A percentile compares a stretch with the other conserved stretches of the same genome.
These are phyloP conservation scores for Sinhomidia bicolor DNA, from an alignment of 2,888 invertebrate genomes.

Conservation along the genomic window DNA sequence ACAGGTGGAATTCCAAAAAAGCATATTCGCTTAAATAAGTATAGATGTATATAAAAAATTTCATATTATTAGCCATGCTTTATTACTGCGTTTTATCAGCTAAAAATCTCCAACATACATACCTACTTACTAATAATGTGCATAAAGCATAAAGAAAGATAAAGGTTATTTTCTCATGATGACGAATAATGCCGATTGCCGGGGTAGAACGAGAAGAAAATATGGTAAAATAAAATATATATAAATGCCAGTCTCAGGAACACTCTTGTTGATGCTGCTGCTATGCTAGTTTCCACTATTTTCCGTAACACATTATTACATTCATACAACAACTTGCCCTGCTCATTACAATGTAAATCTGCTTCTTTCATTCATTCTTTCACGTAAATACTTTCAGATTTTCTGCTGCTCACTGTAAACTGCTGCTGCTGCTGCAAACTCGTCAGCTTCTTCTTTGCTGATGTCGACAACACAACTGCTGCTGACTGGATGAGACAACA, in stretches of 20 bases:
- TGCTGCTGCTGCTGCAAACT: not conserved
- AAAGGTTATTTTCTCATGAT: slow-evolving; percentile 44
- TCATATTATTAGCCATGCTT: slow-evolving; percentile 7
- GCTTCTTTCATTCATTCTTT: not conserved
- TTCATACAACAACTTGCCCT: not conserved
- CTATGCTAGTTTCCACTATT: slow-evolving; percentile 25
- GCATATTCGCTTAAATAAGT: not conserved
- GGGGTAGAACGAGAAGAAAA: slow-evolving; percentile 21
- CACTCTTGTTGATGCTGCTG: not conserved
- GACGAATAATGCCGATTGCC: not conserved
- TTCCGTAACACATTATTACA: slow-evolving; percentile 54
- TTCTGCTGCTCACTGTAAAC: not conserved
- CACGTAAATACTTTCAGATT: not conserved
- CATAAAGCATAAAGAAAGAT: slow-evolving; percentile 34
- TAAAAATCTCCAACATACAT: not conserved
- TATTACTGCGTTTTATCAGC: not conserved
- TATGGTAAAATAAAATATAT: not conserved
- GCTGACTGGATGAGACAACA: slow-evolving; percentile 47
- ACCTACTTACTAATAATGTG: no score
- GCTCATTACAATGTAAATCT: slow-evolving; percentile 25
- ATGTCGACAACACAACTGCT: slow-evolving; percentile 62
- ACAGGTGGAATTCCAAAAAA: no score
- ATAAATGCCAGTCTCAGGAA: slow-evolving; percentile 5
- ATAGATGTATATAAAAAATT: not conserved
- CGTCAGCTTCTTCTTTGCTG: not conserved